Percentiles rank a stretch among this genome's conserved stretches.
phyloP scores from a whole-genome alignment of 2,888 invertebrate species.

The Macroteleia sp. region DNA sequence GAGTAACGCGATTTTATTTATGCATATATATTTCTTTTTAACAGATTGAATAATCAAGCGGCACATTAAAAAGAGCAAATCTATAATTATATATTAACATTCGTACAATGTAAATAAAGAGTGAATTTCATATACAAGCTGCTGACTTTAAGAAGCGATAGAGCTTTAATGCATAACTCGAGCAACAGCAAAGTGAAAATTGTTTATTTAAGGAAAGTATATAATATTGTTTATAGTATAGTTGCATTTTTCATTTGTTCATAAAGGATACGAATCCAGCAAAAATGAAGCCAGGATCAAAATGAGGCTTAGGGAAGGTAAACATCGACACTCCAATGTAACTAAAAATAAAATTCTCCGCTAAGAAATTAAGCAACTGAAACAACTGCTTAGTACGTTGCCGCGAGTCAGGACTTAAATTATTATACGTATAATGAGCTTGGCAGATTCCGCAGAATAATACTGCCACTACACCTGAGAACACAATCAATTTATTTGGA shows the following conservation, averaged over 20 bases:
- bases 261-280: slow-evolving; percentile 97
- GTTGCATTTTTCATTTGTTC: slow-evolving; percentile 82
- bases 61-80: too few relatives aligned
- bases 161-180: slow-evolving; percentile 6
- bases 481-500: too few relatives aligned
- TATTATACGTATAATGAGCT: slow-evolving; percentile 98
- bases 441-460: slow-evolving; percentile 99
- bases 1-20: too few relatives aligned
- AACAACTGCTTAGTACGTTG: slow-evolving; percentile 84
- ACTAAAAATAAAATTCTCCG: slow-evolving; percentile 99
- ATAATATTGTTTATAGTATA: too few relatives aligned
- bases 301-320: slow-evolving; percentile 97
- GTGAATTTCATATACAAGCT: too few relatives aligned
- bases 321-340: slow-evolving; percentile 99
- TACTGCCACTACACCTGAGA: slow-evolving; percentile 95
- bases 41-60: too few relatives aligned
- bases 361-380: slow-evolving; percentile 94
- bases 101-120: too few relatives aligned
- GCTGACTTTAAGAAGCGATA: slow-evolving; percentile 10
- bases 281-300: slow-evolving; percentile 95
- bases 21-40: too few relatives aligned
- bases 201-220: too few relatives aligned
- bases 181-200: slow-evolving; percentile 19
- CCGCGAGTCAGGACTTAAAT: slow-evolving; percentile 83
- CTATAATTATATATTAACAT: too few relatives aligned